Percentiles rank a stretch among this genome's conserved stretches.
These are phyloP conservation scores for Aspidiotus destructor DNA, from an alignment of 2,888 invertebrate species.

Conservation along the genomic window DNA sequence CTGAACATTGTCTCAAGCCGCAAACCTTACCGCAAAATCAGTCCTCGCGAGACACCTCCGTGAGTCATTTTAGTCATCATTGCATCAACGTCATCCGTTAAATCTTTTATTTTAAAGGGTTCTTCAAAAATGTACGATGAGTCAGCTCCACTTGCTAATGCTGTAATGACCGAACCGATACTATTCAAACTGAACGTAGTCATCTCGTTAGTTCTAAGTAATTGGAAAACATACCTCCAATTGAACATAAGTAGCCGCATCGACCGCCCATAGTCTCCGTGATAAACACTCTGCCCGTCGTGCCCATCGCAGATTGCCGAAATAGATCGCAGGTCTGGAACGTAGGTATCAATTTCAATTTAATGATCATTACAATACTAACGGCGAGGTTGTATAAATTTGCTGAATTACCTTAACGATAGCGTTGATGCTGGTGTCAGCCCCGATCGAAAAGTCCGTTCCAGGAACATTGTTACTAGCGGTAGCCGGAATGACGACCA, in stretches of 20 bases:
- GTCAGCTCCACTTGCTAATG: conserved; percentile 93
- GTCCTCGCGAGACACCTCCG: conserved; percentile 83
- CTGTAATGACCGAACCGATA: conserved; percentile 41
- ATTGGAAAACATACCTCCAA: conserved; percentile 57
- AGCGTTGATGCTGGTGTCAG: conserved; percentile 96
- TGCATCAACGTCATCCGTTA: conserved; percentile 84
- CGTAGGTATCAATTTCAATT: conserved; percentile 4
- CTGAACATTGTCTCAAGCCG: background rate
- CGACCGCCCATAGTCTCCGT: conserved; percentile 99
- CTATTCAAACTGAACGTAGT: background rate
- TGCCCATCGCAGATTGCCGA: conserved; percentile 96
- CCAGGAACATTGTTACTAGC: conserved; percentile 99
- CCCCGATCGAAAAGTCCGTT: conserved; percentile 91
- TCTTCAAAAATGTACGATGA: conserved; percentile 98
- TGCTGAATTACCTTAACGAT: conserved; percentile 68
- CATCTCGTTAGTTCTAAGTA: background rate
- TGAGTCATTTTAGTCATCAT: conserved; percentile 91
- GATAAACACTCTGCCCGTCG: conserved; percentile 91
- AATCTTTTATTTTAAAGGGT: conserved; percentile 81
- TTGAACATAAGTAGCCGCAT: conserved; percentile 93
- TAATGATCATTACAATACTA: background rate
- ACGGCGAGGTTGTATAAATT: background rate
- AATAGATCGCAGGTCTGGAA: conserved; percentile 79
- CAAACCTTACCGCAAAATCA: conserved; percentile 57
- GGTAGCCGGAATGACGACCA: conserved; percentile 90